A percentile compares a stretch with the other conserved stretches of the same genome.
These are phyloP conservation scores for Phortica okadai DNA, from an alignment of 2,888 invertebrate genomes.

Conservation along the genomic window DNA sequence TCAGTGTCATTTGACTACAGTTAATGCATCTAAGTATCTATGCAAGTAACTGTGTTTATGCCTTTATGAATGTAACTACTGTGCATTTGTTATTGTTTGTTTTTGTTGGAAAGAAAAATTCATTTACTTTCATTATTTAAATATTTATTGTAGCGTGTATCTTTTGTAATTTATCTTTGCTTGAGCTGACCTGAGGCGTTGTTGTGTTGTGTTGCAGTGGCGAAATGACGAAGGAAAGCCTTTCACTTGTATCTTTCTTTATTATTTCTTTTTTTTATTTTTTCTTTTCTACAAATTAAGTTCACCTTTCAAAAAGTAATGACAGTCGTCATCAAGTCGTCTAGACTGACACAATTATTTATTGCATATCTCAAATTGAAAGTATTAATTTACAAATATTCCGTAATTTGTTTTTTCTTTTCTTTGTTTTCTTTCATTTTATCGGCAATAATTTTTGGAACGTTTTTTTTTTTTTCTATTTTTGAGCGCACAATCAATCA, in stretches of 20 bases:
- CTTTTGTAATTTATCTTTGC: slow-evolving; percentile 16
- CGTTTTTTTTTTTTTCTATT: not conserved
- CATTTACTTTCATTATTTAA: slow-evolving; percentile 27
- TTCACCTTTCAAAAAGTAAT: no score
- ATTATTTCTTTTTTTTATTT: slow-evolving; percentile 9
- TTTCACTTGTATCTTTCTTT: slow-evolving; percentile 32
- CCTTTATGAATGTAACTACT: slow-evolving; percentile 17
- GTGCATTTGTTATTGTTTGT: not conserved
- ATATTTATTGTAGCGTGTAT: slow-evolving; percentile 14
- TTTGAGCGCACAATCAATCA: slow-evolving; percentile 21
- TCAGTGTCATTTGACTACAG: not conserved
- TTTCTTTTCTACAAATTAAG: not conserved
- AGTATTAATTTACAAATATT: slow-evolving; percentile 11
- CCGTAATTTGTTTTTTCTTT: not conserved
- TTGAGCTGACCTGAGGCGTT: not conserved
- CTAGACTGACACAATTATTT: slow-evolving; percentile 16
- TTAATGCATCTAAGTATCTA: not conserved
- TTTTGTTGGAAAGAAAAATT: not conserved
- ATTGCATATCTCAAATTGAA: not conserved
- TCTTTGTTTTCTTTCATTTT: not conserved
- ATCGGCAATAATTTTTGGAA: not conserved
- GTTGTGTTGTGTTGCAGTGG: not conserved
- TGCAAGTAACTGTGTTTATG: not conserved
- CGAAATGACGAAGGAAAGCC: not conserved
- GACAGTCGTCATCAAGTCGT: not conserved